These are phyloP conservation scores for Brotula barbata DNA, from an alignment of 2,797 vertebrate species.

Conservation along the genomic window DNA sequence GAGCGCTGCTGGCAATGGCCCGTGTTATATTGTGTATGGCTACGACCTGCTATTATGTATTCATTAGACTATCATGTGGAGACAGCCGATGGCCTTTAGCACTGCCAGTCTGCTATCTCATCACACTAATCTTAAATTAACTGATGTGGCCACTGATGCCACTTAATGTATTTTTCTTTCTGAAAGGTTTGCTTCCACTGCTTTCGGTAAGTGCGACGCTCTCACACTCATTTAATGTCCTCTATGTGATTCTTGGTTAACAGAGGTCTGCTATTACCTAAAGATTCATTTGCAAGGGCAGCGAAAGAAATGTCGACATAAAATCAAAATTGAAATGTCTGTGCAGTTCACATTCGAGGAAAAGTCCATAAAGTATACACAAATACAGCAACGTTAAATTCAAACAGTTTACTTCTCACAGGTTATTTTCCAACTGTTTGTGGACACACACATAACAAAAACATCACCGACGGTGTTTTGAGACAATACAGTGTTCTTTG, in stretches of 20 bases:
- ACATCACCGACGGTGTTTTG: conserved; percentile 45
- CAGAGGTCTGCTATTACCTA: conserved; percentile 18
- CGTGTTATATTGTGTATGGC: conserved; percentile 15
- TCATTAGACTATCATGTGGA: conserved; percentile 54
- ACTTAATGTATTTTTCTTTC: conserved; percentile 47
- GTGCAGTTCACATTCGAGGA: conserved; percentile 10
- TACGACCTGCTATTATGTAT: conserved; percentile 43
- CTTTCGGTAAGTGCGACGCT: conserved; percentile 48
- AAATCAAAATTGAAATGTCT: conserved; percentile 16
- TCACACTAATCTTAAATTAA: conserved; percentile 69
- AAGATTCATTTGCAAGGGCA: conserved; percentile 25
- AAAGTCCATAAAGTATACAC: conserved; percentile 33
- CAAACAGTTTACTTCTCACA: conserved; percentile 74
- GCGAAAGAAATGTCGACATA: conserved; percentile 12
- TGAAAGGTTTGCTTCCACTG: conserved; percentile 33
- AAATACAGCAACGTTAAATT: conserved; percentile 46
- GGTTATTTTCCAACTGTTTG: conserved; percentile 58
- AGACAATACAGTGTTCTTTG: conserved; percentile 34
- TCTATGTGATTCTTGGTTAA: conserved; percentile 32
- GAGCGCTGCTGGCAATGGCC: conserved; percentile 29
- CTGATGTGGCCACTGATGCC: conserved; percentile 57
- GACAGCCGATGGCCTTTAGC: conserved; percentile 55
- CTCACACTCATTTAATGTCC: conserved; percentile 48
- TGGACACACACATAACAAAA: conserved; percentile 53
- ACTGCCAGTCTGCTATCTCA: conserved; percentile 44